Percentiles rank a stretch among this genome's conserved stretches.
These are phyloP conservation scores for Merops nubicus DNA, from an alignment of 2,113 vertebrate species.

Conservation along the genomic window DNA sequence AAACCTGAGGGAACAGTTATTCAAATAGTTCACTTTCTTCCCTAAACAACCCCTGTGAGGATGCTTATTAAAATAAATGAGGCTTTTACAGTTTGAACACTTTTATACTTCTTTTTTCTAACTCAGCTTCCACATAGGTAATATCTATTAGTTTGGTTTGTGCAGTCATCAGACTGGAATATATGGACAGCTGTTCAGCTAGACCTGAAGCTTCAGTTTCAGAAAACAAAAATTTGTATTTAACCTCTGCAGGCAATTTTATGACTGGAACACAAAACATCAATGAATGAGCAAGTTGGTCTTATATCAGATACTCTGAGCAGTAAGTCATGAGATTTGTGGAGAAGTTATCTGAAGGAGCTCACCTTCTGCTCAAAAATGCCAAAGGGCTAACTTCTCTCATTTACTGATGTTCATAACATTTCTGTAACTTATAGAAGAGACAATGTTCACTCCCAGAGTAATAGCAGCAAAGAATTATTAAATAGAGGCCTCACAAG, in stretches of 20 bases:
- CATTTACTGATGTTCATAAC: neutral
- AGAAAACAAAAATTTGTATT: neutral
- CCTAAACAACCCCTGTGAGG: neutral
- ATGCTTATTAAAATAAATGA: neutral
- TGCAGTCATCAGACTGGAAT: neutral
- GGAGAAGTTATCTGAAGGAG: neutral
- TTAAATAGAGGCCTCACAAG: neutral
- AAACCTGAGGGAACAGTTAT: neutral
- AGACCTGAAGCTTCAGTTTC: neutral
- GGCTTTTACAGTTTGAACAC: neutral
- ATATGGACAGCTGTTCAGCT: neutral
- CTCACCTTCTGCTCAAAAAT: neutral
- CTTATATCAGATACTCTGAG: neutral
- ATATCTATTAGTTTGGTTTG: neutral
- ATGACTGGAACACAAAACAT: neutral
- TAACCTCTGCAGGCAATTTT: neutral
- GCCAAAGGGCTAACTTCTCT: neutral
- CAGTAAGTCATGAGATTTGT: neutral
- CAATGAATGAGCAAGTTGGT: neutral
- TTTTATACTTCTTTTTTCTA: neutral
- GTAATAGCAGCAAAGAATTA: neutral
- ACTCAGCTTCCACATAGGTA: neutral
- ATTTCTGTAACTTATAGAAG: neutral
- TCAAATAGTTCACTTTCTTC: neutral
- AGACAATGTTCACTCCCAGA: neutral